Evolutionary conservation across 2,888 invertebrate genomes (phyloP).

Genomic region (Drosophila infuscata): DNA sequence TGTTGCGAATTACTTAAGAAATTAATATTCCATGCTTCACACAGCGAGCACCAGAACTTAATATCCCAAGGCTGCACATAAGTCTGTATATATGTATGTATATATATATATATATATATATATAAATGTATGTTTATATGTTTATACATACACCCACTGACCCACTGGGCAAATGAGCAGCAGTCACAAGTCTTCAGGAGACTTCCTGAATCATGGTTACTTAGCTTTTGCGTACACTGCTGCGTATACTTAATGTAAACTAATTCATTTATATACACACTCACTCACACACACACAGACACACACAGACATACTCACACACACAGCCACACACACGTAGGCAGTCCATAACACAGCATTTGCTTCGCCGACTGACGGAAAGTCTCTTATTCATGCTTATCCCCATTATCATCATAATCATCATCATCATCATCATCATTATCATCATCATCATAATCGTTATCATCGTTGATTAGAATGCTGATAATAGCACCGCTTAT

Average conservation of each 20-base stretch:
- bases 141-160: not conserved
- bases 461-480: constrained; percentile 54
- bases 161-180: constrained; percentile 35
- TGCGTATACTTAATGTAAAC: constrained; percentile 77
- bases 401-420: constrained; percentile 28
- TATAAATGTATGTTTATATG: not conserved
- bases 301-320: constrained; percentile 23
- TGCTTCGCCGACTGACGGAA: constrained; percentile 16
- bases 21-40: constrained; percentile 78
- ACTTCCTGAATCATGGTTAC: constrained; percentile 69
- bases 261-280: constrained; percentile 72
- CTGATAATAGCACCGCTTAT: constrained; percentile 52
- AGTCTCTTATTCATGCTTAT: constrained; percentile 28
- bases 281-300: constrained; percentile 19
- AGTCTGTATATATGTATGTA: not conserved
- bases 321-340: constrained; percentile 15
- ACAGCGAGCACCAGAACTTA: constrained; percentile 42
- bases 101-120: not conserved
- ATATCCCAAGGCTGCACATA: constrained; percentile 57
- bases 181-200: constrained; percentile 34
- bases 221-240: constrained; percentile 47
- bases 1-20: constrained; percentile 81
- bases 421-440: constrained; percentile 32
- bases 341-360: constrained; percentile 37
- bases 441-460: constrained; percentile 45